Evolutionary conservation across 2,113 vertebrate genomes (phyloP).

Genomic region (Typhlomys cinereus): DNA sequence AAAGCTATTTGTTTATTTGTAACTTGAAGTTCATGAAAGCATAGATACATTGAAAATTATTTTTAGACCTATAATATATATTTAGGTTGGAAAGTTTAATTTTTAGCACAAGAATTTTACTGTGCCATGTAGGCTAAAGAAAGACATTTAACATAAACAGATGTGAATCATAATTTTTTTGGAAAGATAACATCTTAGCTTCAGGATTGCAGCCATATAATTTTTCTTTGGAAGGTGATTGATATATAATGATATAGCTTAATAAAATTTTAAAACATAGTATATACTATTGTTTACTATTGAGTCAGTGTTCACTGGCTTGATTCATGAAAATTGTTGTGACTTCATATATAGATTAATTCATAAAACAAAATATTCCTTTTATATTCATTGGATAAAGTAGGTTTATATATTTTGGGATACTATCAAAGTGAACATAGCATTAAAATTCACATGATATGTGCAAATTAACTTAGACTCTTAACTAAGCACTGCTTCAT

Average conservation of each 20-base stretch:
- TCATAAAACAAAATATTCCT: neutral
- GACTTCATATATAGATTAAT: neutral
- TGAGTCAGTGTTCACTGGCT: neutral
- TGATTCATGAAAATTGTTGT: neutral
- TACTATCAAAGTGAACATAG: neutral
- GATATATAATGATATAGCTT: neutral
- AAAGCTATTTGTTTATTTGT: neutral
- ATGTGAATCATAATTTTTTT: neutral
- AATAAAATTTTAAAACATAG: neutral
- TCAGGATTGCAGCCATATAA: neutral
- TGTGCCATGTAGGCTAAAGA: neutral
- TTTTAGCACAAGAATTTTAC: neutral
- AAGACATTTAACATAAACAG: neutral
- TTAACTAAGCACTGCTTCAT: neutral
- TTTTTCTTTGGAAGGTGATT: neutral
- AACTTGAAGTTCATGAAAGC: neutral
- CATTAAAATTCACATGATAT: neutral
- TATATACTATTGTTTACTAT: neutral
- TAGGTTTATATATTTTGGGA: neutral
- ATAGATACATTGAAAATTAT: neutral
- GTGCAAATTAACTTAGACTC: neutral
- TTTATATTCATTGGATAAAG: neutral
- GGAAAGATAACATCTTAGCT: neutral
- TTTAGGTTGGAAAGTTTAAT: neutral
- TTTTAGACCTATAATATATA: neutral